Evolutionary conservation across 2,113 vertebrate species (phyloP).

Genomic region (Varanus komodoensis): DNA sequence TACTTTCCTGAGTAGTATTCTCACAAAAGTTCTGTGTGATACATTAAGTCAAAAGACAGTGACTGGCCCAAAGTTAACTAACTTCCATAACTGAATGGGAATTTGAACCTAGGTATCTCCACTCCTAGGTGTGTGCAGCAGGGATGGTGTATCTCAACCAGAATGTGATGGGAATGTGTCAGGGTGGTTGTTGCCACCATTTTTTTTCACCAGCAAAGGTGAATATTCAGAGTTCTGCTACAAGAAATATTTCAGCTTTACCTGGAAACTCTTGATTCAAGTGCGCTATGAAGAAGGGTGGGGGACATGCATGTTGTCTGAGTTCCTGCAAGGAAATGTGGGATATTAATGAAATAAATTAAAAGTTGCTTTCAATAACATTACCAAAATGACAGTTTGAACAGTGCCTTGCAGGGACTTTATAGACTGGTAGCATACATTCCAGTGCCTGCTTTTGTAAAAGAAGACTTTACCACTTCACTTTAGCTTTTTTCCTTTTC

Average conservation of each 20-base stretch:
- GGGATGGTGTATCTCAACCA: not conserved
- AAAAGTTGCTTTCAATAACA: not conserved
- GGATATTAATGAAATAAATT: not conserved
- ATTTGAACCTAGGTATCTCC: not conserved
- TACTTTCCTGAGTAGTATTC: not conserved
- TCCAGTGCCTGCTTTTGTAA: not conserved
- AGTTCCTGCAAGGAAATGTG: not conserved
- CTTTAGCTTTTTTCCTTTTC: conserved; percentile 35
- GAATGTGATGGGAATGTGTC: too few species aligned
- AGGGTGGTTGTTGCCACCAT: too few species aligned
- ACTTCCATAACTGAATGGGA: not conserved
- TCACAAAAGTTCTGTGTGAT: not conserved
- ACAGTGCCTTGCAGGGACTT: not conserved
- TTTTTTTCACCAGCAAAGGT: too few species aligned
- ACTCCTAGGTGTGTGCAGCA: not conserved
- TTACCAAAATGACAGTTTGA: conserved; percentile 34
- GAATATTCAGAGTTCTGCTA: not conserved
- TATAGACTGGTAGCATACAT: conserved; percentile 8
- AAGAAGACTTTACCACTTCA: conserved; percentile 20
- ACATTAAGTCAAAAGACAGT: not conserved
- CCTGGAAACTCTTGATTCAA: not conserved
- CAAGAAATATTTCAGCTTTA: not conserved
- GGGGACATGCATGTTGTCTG: not conserved
- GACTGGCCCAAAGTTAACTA: not conserved
- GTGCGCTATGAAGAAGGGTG: not conserved